phyloP scores from a whole-genome alignment of 1,140 invertebrate genomes.

The Steinernema feltiae region DNA sequence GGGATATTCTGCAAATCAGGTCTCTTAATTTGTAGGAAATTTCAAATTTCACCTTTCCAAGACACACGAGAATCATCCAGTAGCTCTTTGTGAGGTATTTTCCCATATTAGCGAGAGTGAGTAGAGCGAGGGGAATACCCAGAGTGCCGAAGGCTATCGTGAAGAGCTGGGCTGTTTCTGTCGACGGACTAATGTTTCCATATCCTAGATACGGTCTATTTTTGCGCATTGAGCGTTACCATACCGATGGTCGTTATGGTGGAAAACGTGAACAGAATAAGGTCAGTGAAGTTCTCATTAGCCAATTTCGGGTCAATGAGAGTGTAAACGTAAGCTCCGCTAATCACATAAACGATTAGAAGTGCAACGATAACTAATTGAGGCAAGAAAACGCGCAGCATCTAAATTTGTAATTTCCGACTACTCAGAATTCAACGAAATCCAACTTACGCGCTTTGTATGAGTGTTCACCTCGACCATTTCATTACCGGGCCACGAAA shows the following conservation, averaged over 20 bases:
- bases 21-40: background rate
- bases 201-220: slow-evolving; percentile 11
- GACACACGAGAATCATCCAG: slow-evolving; percentile 12
- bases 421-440: background rate
- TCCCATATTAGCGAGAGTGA: slow-evolving; percentile 22
- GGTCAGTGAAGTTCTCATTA: background rate
- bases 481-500: background rate
- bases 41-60: background rate
- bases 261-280: slow-evolving; percentile 19
- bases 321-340: slow-evolving; percentile 10
- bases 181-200: slow-evolving; percentile 19
- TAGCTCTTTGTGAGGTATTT: slow-evolving; percentile 18
- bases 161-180: slow-evolving; percentile 13
- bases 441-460: background rate
- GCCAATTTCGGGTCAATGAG: slow-evolving; percentile 7
- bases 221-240: background rate
- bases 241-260: slow-evolving; percentile 21
- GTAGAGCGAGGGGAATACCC: slow-evolving; percentile 15
- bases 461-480: background rate
- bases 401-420: background rate
- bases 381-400: slow-evolving; percentile 14
- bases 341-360: slow-evolving; percentile 16
- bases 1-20: background rate
- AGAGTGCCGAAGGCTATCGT: slow-evolving; percentile 20
- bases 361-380: slow-evolving; percentile 13